Evolutionary conservation across 2,888 invertebrate genomes (phyloP).

Genomic region (Agrotis exclamationis): DNA sequence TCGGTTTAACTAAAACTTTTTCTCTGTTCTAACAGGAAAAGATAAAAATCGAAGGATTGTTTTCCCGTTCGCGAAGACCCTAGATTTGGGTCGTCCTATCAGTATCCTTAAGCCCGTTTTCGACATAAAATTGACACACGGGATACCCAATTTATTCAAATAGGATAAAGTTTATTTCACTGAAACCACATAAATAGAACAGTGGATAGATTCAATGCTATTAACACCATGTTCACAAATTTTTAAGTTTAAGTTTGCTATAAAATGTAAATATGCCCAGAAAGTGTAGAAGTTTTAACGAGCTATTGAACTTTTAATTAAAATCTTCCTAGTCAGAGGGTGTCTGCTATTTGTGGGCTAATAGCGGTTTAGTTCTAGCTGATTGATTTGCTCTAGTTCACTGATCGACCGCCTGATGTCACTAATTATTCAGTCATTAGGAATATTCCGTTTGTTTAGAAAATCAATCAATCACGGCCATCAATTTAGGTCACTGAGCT

Average conservation of each 20-base stretch:
- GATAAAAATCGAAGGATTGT: constrained; percentile 49
- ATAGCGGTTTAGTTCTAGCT: constrained; percentile 41
- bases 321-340: constrained; percentile 17
- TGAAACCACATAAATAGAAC: constrained; percentile 27
- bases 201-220: constrained; percentile 25
- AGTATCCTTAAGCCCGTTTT: constrained; percentile 57
- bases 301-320: constrained; percentile 54
- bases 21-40: constrained; percentile 21
- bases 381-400: constrained; percentile 56
- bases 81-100: constrained; percentile 60
- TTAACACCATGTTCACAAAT: constrained; percentile 8
- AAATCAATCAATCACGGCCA: constrained; percentile 6
- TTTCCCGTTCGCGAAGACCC: constrained; percentile 34
- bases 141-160: constrained; percentile 65
- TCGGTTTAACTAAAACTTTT: constrained; percentile 18
- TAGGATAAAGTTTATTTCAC: constrained; percentile 52
- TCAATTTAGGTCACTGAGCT: neutral
- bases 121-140: constrained; percentile 65
- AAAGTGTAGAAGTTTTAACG: constrained; percentile 27
- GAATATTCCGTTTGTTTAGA: constrained; percentile 15
- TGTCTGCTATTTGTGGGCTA: constrained; percentile 39
- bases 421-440: constrained; percentile 41
- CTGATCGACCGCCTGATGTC: constrained; percentile 29
- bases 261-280: constrained; percentile 5
- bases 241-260: neutral